Percentiles rank a stretch among this genome's conserved stretches.
These are phyloP conservation scores for Neosalanx taihuensis DNA, from an alignment of 2,797 vertebrate genomes.

Conservation along the genomic window DNA sequence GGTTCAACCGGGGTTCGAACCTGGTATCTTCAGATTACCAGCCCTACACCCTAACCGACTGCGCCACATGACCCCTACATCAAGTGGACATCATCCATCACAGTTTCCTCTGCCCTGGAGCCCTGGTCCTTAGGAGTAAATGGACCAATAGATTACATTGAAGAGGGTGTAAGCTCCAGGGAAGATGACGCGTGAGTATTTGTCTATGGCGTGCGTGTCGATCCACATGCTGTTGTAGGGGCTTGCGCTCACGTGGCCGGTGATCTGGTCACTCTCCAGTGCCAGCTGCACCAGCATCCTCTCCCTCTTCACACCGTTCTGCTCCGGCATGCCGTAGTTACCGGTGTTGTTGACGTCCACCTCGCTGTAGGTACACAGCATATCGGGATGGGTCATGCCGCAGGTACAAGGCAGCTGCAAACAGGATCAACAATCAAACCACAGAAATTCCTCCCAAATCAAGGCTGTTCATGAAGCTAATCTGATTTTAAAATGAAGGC, in stretches of 20 bases:
- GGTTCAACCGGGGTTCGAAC: no score
- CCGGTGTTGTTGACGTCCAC: conserved; percentile 79
- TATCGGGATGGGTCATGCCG: conserved; percentile 71
- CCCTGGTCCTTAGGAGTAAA: conserved; percentile 62
- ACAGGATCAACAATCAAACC: not conserved
- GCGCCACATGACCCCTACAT: no score
- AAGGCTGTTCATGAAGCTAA: not conserved
- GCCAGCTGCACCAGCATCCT: conserved; percentile 83
- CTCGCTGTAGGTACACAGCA: conserved; percentile 82
- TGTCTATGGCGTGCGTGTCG: conserved; percentile 90
- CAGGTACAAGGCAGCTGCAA: conserved; percentile 81
- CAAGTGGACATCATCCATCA: no score
- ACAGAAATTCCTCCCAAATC: not conserved
- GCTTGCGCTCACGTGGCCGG: conserved; percentile 70
- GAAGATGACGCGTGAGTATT: conserved; percentile 88
- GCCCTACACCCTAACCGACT: no score
- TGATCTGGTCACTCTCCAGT: conserved; percentile 74
- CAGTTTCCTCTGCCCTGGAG: not conserved
- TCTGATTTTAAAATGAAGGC: no score
- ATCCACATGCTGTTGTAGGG: conserved; percentile 81
- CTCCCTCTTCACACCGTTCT: conserved; percentile 78
- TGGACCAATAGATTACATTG: conserved; percentile 94
- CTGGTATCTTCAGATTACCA: not conserved
- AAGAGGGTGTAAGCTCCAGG: conserved; percentile 88
- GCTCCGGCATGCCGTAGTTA: conserved; percentile 72